A percentile compares a stretch with the other conserved stretches of the same genome.
Conservation (phyloP, 2,888 invertebrate species). For the Agrochola circellaris region DNA sequence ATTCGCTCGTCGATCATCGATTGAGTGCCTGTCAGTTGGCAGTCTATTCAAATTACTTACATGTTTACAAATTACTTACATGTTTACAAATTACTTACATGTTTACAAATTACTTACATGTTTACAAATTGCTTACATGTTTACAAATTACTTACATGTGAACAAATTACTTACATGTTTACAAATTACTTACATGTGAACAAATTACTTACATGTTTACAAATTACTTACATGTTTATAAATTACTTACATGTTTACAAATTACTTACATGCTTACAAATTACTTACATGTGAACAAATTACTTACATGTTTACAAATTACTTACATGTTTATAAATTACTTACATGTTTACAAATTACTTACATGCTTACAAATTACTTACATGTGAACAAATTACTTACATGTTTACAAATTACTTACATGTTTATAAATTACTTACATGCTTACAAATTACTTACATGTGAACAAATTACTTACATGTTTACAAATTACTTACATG, state of each 20-base stretch:
- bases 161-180: conserved; percentile 8
- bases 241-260: conserved; percentile 4
- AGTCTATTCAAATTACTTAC: conserved; percentile 4
- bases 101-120: no score
- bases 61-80: neutral
- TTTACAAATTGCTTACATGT: neutral
- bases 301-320: conserved; percentile 1
- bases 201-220: conserved; percentile 6
- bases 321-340: no score
- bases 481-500: neutral
- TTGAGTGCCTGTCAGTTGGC: conserved; percentile 6
- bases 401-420: neutral
- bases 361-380: no score
- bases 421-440: no score
- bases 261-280: neutral
- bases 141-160: no score
- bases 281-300: no score
- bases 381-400: no score
- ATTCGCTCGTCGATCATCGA: conserved; percentile 43
- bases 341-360: neutral
- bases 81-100: no score
- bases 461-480: no score
- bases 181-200: neutral
- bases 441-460: neutral
- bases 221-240: neutral